Base-by-base conservation (phyloP, 2,113 vertebrate species). In the Gasterosteus nipponicus region DNA sequence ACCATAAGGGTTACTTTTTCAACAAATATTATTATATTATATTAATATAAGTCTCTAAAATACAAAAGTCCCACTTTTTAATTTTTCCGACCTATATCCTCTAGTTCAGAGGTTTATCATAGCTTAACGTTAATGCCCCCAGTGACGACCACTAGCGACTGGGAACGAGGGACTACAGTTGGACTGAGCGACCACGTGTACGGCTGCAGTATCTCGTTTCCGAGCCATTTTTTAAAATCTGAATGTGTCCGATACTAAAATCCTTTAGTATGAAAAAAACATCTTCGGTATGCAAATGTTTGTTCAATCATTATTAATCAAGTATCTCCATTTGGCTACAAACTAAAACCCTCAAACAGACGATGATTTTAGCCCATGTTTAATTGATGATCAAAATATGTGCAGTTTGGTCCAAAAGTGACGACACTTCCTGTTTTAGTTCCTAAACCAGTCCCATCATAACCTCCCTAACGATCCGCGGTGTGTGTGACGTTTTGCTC, bases 381-480 rank as follows among this genome's bases (percentile, higher is more conserved):
- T 49, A 12, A n/a, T 35, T 35, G 31, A 12, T n/a, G 10, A 33
- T 49, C 5, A 19, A 10, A 65, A 42, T 39, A 11, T 81, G 75
- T 84, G 73, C 86, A 85, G 82, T 75, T 90, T 82, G 65, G 60
- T 79, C 81, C 72, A 29, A 84, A 77, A 77, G 83, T 78, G 76
- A 81, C 73, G 77, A 53, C 61, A 46, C 7, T 66, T 63, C 62
- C 75, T 53, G 29, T 78, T 85, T 79, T 76, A 78, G 75, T 72
- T 16, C 57, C 78, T 51, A 22, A 85, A 75, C 38, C 19, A 39
- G 54, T 60, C n/a, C 35, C 18, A 44, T 42, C 51, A 8, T 90
- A 86, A 87, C 74, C 62, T 22, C 0, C 73, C 79, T 90, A 85
- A 89, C 89, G 19, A 35, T 38, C 61, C 58, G 15, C 4, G 19